phyloP scores from a whole-genome alignment of 2,113 vertebrate species.

The Corythoichthys haematopterus region DNA sequence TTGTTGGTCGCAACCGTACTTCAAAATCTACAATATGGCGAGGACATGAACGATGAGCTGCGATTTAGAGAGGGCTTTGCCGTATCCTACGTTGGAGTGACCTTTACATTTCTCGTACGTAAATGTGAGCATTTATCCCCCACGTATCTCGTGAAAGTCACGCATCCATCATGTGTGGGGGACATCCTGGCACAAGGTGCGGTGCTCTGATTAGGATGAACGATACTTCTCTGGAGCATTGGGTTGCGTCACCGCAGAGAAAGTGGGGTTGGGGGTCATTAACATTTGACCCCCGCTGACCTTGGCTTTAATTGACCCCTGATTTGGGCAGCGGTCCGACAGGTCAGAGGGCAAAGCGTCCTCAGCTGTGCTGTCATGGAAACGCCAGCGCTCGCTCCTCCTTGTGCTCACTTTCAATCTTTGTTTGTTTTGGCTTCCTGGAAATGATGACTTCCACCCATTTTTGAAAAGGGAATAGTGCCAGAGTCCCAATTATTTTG shows the following conservation, averaged over 20 bases:
- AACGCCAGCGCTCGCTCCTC: background rate
- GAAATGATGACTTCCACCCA: no score
- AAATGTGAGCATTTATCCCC: background rate
- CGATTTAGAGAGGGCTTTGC: no score
- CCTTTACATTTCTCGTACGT: background rate
- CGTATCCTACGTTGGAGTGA: background rate
- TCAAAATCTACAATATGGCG: no score
- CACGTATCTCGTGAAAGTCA: background rate
- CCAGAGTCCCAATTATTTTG: no score
- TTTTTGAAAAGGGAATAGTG: no score
- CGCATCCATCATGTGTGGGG: background rate
- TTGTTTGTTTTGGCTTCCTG: no score
- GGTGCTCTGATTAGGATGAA: constrained; percentile 9
- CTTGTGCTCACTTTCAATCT: constrained; percentile 3
- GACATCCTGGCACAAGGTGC: constrained; percentile 1
- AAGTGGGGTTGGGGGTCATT: constrained; percentile 1
- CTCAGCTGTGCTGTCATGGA: constrained; percentile 12
- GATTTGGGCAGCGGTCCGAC: constrained; percentile 6
- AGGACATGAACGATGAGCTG: no score
- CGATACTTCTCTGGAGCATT: background rate
- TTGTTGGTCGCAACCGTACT: no score
- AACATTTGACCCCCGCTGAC: background rate
- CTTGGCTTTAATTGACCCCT: constrained; percentile 11
- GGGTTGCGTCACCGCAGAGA: background rate
- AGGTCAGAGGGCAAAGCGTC: constrained; percentile 9